phyloP scores from a whole-genome alignment of 2,113 vertebrate genomes.

The Lontra canadensis region DNA sequence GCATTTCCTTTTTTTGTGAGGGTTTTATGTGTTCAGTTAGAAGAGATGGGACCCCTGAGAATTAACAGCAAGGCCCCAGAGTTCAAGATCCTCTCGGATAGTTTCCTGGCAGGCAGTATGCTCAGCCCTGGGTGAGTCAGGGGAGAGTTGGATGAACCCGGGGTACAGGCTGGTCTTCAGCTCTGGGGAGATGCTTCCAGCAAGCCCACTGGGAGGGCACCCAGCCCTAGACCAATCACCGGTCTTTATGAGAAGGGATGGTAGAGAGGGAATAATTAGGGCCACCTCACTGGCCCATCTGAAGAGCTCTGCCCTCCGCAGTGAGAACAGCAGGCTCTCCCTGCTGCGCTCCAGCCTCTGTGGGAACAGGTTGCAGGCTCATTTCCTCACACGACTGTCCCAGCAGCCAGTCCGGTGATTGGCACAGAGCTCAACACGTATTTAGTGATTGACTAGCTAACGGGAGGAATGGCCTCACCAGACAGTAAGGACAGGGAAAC shows the following conservation, averaged over 20 bases:
- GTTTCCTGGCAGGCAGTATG: neutral
- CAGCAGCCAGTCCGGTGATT: neutral
- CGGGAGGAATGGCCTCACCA: neutral
- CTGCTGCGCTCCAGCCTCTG: neutral
- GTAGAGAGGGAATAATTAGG: neutral
- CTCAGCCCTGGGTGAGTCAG: neutral
- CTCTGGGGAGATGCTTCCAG: neutral
- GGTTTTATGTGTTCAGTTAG: neutral
- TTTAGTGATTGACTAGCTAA: neutral
- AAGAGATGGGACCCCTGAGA: neutral
- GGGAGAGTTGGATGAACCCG: neutral
- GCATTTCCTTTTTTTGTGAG: neutral
- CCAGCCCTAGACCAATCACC: too few relatives aligned
- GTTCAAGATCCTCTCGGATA: neutral
- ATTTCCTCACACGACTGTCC: neutral
- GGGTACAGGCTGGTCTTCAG: neutral
- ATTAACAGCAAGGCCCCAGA: neutral
- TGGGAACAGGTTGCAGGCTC: neutral
- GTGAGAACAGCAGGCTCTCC: neutral
- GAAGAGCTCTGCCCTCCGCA: neutral
- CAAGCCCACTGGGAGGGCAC: neutral
- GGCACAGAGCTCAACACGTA: neutral
- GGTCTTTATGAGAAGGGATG: neutral
- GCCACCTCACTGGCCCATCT: rapidly evolving
- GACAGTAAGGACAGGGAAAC: neutral